Conservation (phyloP, 2,797 vertebrate species). For the Tangara arthus region DNA sequence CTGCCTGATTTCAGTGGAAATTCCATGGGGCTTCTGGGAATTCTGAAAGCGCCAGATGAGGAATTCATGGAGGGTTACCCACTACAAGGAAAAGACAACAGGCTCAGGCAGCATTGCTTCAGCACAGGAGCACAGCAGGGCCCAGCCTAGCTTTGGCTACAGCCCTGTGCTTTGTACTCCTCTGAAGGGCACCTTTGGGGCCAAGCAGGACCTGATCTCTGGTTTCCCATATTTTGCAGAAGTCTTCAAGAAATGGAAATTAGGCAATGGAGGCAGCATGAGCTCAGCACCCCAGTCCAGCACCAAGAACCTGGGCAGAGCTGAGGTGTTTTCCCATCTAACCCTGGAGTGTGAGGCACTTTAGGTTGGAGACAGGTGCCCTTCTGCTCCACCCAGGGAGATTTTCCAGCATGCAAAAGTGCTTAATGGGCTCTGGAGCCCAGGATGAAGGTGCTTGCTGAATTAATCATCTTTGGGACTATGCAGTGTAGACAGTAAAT, state of each 20-base stretch:
- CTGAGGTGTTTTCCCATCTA: neutral
- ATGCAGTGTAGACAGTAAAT: neutral
- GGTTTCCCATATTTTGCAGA: neutral
- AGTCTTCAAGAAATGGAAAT: neutral
- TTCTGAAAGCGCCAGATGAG: neutral
- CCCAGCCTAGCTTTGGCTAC: neutral
- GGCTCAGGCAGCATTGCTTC: neutral
- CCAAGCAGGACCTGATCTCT: neutral
- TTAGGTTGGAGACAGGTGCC: neutral
- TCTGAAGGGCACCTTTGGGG: neutral
- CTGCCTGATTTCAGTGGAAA: neutral
- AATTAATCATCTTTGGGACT: neutral
- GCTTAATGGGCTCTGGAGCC: neutral
- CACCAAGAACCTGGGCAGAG: neutral
- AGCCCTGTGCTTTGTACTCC: neutral
- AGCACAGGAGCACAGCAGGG: fast-evolving
- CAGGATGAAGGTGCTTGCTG: neutral
- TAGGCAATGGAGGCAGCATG: neutral
- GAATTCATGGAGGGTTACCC: neutral
- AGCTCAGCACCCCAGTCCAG: neutral
- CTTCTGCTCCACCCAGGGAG: neutral
- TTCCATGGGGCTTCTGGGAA: neutral
- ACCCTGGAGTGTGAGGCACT: neutral
- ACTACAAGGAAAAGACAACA: neutral
- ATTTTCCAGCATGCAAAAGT: neutral